These are phyloP conservation scores for Zaprionus obscuricornis DNA, from an alignment of 2,888 invertebrate species.

Conservation along the genomic window DNA sequence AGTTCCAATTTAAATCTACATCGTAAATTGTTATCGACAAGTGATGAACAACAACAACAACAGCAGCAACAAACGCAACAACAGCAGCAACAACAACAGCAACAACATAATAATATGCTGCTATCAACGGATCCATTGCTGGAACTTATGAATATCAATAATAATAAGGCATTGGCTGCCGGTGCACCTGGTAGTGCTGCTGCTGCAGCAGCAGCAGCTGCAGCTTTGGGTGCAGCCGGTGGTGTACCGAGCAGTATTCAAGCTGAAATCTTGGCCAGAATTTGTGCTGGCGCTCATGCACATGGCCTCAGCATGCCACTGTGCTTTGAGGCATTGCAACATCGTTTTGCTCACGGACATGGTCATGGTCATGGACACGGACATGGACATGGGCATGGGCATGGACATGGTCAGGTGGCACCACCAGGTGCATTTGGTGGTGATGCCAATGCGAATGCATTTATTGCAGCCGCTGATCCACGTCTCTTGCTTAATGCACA, in stretches of 20 bases:
- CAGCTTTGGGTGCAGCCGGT: background rate
- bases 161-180: slow-evolving; percentile 44
- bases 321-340: slow-evolving; percentile 87
- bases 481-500: slow-evolving; percentile 80
- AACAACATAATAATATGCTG: slow-evolving; percentile 9
- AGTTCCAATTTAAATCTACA: slow-evolving; percentile 96
- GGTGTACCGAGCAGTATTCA: slow-evolving; percentile 87
- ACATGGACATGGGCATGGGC: slow-evolving; percentile 18
- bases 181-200: slow-evolving; percentile 1
- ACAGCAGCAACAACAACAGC: slow-evolving; percentile 27
- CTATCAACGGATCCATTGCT: slow-evolving; percentile 60
- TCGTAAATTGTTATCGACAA: slow-evolving; percentile 92
- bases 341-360: slow-evolving; percentile 68
- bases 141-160: slow-evolving; percentile 71
- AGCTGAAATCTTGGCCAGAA: slow-evolving; percentile 90
- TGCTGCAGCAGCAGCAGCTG: background rate
- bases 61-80: background rate
- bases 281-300: slow-evolving; percentile 87
- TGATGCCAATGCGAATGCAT: slow-evolving; percentile 54
- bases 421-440: slow-evolving; percentile 24
- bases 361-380: slow-evolving; percentile 8
- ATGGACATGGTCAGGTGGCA: slow-evolving; percentile 10
- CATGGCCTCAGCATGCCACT: slow-evolving; percentile 85
- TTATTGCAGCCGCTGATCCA: slow-evolving; percentile 72
- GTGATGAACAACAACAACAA: slow-evolving; percentile 62